A percentile compares a stretch with the other conserved stretches of the same genome.
phyloP scores from a whole-genome alignment of 2,113 vertebrate species.

The Seriola dumerili region DNA sequence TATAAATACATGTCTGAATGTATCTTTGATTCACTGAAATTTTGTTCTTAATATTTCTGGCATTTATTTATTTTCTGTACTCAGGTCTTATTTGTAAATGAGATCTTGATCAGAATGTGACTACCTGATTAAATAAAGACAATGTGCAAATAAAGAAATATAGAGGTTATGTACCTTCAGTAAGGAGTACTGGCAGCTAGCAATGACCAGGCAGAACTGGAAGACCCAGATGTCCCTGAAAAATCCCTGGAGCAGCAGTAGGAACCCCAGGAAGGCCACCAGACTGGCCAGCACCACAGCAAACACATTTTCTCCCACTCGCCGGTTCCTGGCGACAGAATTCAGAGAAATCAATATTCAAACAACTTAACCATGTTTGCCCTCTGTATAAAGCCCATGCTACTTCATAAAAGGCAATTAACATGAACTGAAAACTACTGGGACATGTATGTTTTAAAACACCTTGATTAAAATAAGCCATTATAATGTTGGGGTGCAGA shows the following conservation, averaged over 20 bases:
- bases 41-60: too few species aligned
- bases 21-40: too few species aligned
- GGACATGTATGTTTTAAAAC: background rate
- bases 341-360: background rate
- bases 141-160: too few species aligned
- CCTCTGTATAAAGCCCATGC: background rate
- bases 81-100: too few species aligned
- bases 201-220: conserved; percentile 99
- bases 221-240: conserved; percentile 99
- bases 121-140: too few species aligned
- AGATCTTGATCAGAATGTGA: too few species aligned
- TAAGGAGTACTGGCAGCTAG: conserved; percentile 98
- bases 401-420: background rate
- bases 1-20: too few species aligned
- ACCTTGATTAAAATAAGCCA: background rate
- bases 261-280: conserved; percentile 96
- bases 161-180: conserved; percentile 88
- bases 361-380: background rate
- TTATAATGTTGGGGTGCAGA: background rate
- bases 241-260: conserved; percentile 95
- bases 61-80: too few species aligned
- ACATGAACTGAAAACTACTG: background rate
- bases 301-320: conserved; percentile 95
- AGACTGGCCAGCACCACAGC: conserved; percentile 95
- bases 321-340: conserved; percentile 88